Percentiles rank a stretch among this genome's conserved stretches.
These are phyloP conservation scores for Ambastaia sidthimunki DNA, from an alignment of 2,797 vertebrate species.

Conservation along the genomic window DNA sequence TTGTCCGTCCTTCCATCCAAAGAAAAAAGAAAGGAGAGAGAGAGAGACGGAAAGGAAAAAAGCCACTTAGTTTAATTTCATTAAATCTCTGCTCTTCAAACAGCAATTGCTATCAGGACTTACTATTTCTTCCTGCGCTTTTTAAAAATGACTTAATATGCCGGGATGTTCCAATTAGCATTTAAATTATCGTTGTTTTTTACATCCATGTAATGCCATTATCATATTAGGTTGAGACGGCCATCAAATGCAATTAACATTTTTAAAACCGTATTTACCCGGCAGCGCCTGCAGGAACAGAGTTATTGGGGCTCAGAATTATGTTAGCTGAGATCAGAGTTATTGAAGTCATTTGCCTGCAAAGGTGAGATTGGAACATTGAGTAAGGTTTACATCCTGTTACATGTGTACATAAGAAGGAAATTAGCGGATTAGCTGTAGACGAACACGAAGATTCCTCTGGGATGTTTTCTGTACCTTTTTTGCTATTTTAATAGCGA, in stretches of 20 bases:
- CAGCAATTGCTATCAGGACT: slow-evolving; percentile 75
- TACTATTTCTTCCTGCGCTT: slow-evolving; percentile 72
- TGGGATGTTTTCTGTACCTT: background rate
- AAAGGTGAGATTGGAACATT: slow-evolving; percentile 62
- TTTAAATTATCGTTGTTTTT: slow-evolving; percentile 82
- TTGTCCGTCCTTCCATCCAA: slow-evolving; percentile 56
- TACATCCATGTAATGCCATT: slow-evolving; percentile 79
- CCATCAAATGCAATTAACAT: slow-evolving; percentile 84
- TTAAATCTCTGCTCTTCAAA: slow-evolving; percentile 71
- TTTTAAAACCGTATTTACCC: slow-evolving; percentile 83
- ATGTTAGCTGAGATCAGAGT: slow-evolving; percentile 82
- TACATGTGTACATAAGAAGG: slow-evolving; percentile 61
- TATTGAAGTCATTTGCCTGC: slow-evolving; percentile 79
- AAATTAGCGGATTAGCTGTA: slow-evolving; percentile 26
- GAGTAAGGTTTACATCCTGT: slow-evolving; percentile 66
- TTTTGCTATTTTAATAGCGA: slow-evolving; percentile 1
- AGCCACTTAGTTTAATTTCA: slow-evolving; percentile 65
- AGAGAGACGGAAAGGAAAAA: slow-evolving; percentile 60
- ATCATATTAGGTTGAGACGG: slow-evolving; percentile 82
- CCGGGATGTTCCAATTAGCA: slow-evolving; percentile 81
- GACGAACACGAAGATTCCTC: slow-evolving; percentile 8
- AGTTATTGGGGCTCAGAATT: slow-evolving; percentile 80
- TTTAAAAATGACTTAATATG: slow-evolving; percentile 78
- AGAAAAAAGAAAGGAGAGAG: slow-evolving; percentile 56
- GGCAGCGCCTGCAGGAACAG: slow-evolving; percentile 79